Conservation (phyloP, 2,888 invertebrate species). For the Seira musarum region DNA sequence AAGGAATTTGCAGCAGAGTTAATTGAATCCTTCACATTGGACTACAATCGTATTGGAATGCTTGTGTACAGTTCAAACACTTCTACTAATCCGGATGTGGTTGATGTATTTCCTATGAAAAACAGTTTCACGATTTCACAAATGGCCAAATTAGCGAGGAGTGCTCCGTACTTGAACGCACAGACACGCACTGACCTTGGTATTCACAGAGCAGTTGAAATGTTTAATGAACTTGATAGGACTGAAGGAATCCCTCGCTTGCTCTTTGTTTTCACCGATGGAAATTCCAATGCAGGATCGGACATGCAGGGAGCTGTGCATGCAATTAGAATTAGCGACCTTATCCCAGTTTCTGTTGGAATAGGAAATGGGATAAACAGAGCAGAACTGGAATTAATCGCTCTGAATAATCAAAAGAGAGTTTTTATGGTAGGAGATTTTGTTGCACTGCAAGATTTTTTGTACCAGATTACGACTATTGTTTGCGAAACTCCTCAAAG, state of each 20-base stretch:
- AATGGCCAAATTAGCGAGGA: constrained; percentile 1
- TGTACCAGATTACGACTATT: constrained; percentile 40
- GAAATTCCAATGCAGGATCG: neutral
- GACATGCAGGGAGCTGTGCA: neutral
- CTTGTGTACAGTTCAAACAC: constrained; percentile 29
- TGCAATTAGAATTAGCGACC: neutral
- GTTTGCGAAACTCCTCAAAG: constrained; percentile 57
- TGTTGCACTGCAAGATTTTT: constrained; percentile 48
- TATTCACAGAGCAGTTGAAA: constrained; percentile 20
- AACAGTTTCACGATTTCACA: constrained; percentile 21
- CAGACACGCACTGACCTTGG: constrained; percentile 51
- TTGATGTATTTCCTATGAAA: constrained; percentile 32
- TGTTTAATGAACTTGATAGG: neutral
- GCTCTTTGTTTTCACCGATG: constrained; percentile 55
- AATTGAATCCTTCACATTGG: constrained; percentile 41
- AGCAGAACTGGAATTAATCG: constrained; percentile 47
- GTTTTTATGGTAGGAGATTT: constrained; percentile 43
- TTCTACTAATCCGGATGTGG: too few relatives aligned
- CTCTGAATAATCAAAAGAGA: constrained; percentile 26
- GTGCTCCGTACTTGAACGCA: constrained; percentile 9
- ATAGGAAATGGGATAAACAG: constrained; percentile 37
- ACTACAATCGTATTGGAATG: constrained; percentile 45
- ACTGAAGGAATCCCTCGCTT: constrained; percentile 37
- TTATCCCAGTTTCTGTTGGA: constrained; percentile 55
- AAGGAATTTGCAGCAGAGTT: constrained; percentile 50